A percentile compares a stretch with the other conserved stretches of the same genome.
Evolutionary conservation across 2,797 vertebrate genomes (phyloP).

Genomic region (Schizopygopsis pylzovi): DNA sequence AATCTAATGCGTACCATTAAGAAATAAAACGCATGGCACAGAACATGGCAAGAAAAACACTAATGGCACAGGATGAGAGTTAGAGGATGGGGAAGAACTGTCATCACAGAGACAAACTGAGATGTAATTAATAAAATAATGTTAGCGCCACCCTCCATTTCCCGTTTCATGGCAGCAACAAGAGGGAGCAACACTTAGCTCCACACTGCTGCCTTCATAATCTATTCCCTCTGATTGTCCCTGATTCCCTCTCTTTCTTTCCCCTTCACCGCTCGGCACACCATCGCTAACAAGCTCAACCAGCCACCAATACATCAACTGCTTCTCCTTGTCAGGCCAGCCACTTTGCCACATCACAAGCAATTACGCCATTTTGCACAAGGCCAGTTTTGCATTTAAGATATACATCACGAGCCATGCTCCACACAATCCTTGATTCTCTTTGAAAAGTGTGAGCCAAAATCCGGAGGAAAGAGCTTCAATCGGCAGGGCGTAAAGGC

Average conservation of each 20-base stretch:
- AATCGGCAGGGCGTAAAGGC: neutral
- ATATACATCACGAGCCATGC: conserved; percentile 76
- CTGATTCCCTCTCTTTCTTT: conserved; percentile 63
- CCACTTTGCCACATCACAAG: conserved; percentile 88
- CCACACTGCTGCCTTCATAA: conserved; percentile 84
- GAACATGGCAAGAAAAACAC: conserved; percentile 63
- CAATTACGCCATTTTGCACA: conserved; percentile 83
- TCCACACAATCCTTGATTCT: conserved; percentile 75
- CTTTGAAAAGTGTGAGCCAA: conserved; percentile 76
- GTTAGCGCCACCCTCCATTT: conserved; percentile 76
- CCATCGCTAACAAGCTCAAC: conserved; percentile 89
- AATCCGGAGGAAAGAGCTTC: neutral
- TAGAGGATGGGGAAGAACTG: neutral
- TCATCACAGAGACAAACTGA: conserved; percentile 30
- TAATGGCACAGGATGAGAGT: conserved; percentile 51
- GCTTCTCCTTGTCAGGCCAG: conserved; percentile 85
- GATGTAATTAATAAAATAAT: conserved; percentile 72
- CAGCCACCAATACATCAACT: conserved; percentile 94
- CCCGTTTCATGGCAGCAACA: conserved; percentile 77
- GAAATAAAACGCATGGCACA: conserved; percentile 55
- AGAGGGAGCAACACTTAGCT: conserved; percentile 71
- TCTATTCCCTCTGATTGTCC: conserved; percentile 86
- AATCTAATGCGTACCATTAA: neutral
- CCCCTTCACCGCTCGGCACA: conserved; percentile 83
- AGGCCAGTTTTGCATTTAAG: conserved; percentile 83